phyloP scores from a whole-genome alignment of 2,797 vertebrate species.

The Tokudaia muenninki region DNA sequence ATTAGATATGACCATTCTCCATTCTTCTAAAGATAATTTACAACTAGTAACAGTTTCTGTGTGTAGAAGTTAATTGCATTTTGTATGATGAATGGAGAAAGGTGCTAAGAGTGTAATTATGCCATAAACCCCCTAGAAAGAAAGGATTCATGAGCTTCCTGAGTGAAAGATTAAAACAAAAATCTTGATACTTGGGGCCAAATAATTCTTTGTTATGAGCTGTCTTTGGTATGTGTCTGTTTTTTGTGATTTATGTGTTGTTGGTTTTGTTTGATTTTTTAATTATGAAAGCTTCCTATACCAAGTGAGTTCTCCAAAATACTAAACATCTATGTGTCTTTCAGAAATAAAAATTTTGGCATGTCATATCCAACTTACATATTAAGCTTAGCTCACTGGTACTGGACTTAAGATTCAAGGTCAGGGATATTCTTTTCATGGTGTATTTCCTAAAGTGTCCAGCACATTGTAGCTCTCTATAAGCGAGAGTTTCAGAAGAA shows the following conservation, averaged over 20 bases:
- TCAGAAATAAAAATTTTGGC: conserved; percentile 47
- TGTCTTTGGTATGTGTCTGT: not conserved
- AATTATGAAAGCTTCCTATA: not conserved
- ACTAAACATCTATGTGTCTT: conserved; percentile 13
- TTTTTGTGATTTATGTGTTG: not conserved
- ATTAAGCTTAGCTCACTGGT: conserved; percentile 33
- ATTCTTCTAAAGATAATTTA: conserved; percentile 37
- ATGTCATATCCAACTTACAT: not conserved
- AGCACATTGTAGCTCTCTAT: conserved; percentile 1
- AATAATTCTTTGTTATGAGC: not conserved
- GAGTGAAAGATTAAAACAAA: conserved; percentile 41
- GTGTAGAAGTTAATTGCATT: conserved; percentile 45
- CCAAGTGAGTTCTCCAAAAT: conserved; percentile 52
- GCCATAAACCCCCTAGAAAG: not conserved
- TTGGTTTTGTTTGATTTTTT: not conserved
- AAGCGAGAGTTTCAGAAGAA: conserved; percentile 46
- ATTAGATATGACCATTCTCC: not conserved
- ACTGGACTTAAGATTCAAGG: not conserved
- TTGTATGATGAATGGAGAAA: not conserved
- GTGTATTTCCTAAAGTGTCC: conserved; percentile 29
- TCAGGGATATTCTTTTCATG: not conserved
- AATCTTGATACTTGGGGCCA: conserved; percentile 35
- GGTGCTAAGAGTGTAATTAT: conserved; percentile 35
- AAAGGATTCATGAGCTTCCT: conserved; percentile 25
- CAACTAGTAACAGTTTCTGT: conserved; percentile 8